Percentiles rank a stretch among this genome's conserved stretches.
Evolutionary conservation across 2,797 vertebrate genomes (phyloP).

Genomic region (Labroides dimidiatus): DNA sequence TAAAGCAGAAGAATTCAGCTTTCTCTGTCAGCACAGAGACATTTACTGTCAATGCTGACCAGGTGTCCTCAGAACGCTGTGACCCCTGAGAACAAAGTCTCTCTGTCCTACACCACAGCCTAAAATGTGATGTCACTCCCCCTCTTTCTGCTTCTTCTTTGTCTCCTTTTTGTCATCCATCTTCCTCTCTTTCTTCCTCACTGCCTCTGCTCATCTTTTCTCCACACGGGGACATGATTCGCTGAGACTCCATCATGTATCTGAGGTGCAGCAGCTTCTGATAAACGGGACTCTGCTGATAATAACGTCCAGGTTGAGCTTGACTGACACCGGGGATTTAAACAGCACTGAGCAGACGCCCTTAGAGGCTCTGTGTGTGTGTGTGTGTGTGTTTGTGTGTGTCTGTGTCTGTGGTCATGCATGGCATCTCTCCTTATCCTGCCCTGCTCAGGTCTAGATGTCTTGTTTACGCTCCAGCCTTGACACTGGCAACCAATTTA

Average conservation of each 20-base stretch:
- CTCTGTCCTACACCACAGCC: conserved; percentile 40
- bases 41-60: too few species aligned
- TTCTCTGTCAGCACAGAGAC: too few species aligned
- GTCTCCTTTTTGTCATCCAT: conserved; percentile 38
- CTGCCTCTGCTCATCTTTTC: conserved; percentile 44
- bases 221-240: conserved; percentile 35
- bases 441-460: conserved; percentile 70
- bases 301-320: conserved; percentile 82
- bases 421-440: conserved; percentile 79
- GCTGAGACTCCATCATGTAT: conserved; percentile 61
- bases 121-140: conserved; percentile 58
- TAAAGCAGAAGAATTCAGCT: too few species aligned
- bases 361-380: conserved; percentile 33
- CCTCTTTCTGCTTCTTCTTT: conserved; percentile 15
- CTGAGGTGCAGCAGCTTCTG: conserved; percentile 58
- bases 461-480: conserved; percentile 78
- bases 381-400: conserved; percentile 30
- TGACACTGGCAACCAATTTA: conserved; percentile 75
- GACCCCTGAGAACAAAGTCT: too few species aligned
- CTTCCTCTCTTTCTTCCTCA: conserved; percentile 35
- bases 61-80: too few species aligned
- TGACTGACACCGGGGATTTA: conserved; percentile 82
- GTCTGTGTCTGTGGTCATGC: conserved; percentile 61
- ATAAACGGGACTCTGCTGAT: conserved; percentile 80
- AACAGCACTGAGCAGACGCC: conserved; percentile 67